Percentiles rank a stretch among this genome's conserved stretches.
Evolutionary conservation across 1,140 invertebrate genomes (phyloP).

Genomic region (Drosophila sechellia): DNA sequence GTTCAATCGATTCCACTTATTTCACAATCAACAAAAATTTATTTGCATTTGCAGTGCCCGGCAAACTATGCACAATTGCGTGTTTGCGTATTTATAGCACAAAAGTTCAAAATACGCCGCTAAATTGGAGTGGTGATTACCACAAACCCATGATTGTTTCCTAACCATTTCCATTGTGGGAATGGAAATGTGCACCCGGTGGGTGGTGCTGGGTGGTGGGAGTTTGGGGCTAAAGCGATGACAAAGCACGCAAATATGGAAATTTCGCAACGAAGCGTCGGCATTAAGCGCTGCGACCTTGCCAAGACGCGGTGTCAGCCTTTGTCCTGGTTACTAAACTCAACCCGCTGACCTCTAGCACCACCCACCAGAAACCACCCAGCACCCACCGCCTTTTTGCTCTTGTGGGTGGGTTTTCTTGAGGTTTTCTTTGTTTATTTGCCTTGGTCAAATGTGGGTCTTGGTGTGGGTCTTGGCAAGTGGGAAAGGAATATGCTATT

Average conservation of each 20-base stretch:
- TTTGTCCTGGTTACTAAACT: constrained; percentile 46
- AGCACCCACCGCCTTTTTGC: constrained; percentile 1
- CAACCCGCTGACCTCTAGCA: constrained; percentile 9
- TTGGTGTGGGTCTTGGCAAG: neutral
- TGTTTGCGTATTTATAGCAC: constrained; percentile 37
- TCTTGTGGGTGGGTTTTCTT: constrained; percentile 6
- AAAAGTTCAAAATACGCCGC: constrained; percentile 37
- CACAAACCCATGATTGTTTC: constrained; percentile 29
- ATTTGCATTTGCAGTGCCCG: constrained; percentile 13
- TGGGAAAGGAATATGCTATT: constrained; percentile 8
- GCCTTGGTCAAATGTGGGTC: neutral
- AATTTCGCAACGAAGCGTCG: constrained; percentile 39
- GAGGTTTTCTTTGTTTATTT: constrained; percentile 5
- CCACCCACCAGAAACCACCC: neutral
- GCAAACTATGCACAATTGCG: constrained; percentile 6
- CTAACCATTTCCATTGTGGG: constrained; percentile 23
- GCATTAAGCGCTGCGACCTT: constrained; percentile 46
- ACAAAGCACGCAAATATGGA: constrained; percentile 37
- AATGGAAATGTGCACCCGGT: constrained; percentile 1
- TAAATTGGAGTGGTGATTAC: constrained; percentile 28
- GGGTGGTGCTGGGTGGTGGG: neutral
- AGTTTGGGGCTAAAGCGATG: neutral
- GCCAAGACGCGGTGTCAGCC: constrained; percentile 34
- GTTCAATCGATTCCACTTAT: neutral
- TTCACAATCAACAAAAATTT: constrained; percentile 11